phyloP scores from a whole-genome alignment of 2,797 vertebrate species.

The Lithobates pipiens region DNA sequence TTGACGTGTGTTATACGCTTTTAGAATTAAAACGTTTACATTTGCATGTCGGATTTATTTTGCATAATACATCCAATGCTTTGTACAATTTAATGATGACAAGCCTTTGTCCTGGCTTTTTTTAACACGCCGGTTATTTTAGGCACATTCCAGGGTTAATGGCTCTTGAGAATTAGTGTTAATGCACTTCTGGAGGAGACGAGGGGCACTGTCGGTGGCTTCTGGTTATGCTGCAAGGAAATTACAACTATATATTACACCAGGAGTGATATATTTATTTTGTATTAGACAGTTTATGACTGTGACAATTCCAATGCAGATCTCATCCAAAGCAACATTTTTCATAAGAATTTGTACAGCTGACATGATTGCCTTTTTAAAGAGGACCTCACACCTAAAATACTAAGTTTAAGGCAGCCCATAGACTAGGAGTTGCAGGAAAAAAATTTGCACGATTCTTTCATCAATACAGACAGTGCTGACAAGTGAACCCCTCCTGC shows the following conservation, averaged over 20 bases:
- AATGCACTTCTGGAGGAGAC: constrained; percentile 16
- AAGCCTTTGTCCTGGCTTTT: constrained; percentile 3
- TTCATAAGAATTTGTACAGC: too few species aligned
- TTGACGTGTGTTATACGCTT: constrained; percentile 25
- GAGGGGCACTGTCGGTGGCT: background rate
- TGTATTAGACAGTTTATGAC: background rate
- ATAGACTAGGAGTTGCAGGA: too few species aligned
- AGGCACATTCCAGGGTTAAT: constrained; percentile 53
- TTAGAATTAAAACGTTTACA: constrained; percentile 29
- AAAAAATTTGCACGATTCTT: too few species aligned
- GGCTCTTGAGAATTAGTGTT: constrained; percentile 31
- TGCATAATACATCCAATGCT: constrained; percentile 8
- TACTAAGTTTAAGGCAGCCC: too few species aligned
- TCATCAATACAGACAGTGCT: too few species aligned
- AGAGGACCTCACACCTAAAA: too few species aligned
- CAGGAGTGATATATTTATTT: background rate
- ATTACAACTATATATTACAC: background rate
- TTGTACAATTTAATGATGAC: constrained; percentile 34
- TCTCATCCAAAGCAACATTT: background rate
- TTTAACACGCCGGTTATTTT: constrained; percentile 1
- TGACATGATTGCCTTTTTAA: too few species aligned
- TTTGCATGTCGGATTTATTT: constrained; percentile 42
- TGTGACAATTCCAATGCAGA: background rate
- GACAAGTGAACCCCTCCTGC: too few species aligned
- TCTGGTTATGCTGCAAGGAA: background rate